These are phyloP conservation scores for Pemphredon lugubris DNA, from an alignment of 2,888 invertebrate species.

Conservation along the genomic window DNA sequence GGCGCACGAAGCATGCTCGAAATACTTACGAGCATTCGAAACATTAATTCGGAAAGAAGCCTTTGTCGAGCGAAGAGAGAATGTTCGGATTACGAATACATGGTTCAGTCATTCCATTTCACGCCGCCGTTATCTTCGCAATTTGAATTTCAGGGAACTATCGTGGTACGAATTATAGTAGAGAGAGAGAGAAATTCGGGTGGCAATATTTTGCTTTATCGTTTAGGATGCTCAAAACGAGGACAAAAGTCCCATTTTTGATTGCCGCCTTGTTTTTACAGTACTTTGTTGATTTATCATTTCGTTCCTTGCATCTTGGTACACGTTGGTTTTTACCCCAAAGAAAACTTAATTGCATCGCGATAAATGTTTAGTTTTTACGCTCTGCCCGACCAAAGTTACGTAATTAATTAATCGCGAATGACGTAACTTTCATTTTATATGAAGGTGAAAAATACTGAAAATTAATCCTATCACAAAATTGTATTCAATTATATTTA, in stretches of 20 bases:
- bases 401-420: too few relatives aligned
- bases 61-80: not conserved
- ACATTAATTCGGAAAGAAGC: constrained; percentile 10
- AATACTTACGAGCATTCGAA: constrained; percentile 10
- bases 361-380: too few relatives aligned
- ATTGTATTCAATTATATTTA: too few relatives aligned
- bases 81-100: not conserved
- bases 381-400: too few relatives aligned
- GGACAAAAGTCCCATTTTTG: not conserved
- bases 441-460: too few relatives aligned
- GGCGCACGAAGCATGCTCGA: constrained; percentile 4
- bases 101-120: not conserved
- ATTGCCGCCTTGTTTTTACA: not conserved
- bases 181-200: too few relatives aligned
- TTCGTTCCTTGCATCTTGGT: not conserved
- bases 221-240: not conserved
- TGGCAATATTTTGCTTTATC: not conserved
- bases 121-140: not conserved
- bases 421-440: too few relatives aligned
- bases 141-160: not conserved
- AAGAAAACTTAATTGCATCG: too few relatives aligned
- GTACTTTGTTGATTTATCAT: not conserved
- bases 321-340: too few relatives aligned
- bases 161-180: too few relatives aligned
- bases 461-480: too few relatives aligned